Evolutionary conservation across 1,140 invertebrate genomes (phyloP).

Genomic region (Sycophila sp.): DNA sequence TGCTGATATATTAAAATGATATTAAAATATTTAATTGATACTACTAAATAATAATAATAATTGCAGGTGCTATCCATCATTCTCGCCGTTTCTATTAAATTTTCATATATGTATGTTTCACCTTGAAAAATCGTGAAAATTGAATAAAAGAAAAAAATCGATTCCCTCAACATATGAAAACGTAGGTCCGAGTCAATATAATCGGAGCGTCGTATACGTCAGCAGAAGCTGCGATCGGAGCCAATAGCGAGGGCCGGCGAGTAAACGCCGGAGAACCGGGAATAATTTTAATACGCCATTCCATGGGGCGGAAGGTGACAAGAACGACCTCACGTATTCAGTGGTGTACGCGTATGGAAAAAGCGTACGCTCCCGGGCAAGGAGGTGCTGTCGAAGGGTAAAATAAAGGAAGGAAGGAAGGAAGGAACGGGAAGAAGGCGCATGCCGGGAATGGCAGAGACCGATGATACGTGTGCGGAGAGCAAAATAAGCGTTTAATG

Average conservation of each 20-base stretch:
- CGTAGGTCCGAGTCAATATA: too few species aligned
- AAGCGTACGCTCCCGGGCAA: background rate
- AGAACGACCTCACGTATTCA: constrained; percentile 8
- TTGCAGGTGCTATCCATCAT: too few species aligned
- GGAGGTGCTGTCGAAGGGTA: constrained; percentile 20
- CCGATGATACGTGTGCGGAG: constrained; percentile 36
- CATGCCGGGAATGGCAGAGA: constrained; percentile 32
- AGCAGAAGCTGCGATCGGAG: too few species aligned
- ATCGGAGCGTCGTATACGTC: too few species aligned
- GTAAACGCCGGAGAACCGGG: background rate
- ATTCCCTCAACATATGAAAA: too few species aligned
- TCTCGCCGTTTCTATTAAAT: too few species aligned
- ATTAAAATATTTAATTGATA: too few species aligned
- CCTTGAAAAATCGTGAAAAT: too few species aligned
- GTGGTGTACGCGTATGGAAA: constrained; percentile 7
- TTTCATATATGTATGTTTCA: too few species aligned
- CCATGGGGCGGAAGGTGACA: constrained; percentile 8
- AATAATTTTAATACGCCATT: constrained; percentile 13
- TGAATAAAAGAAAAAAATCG: too few species aligned
- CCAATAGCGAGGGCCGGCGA: background rate
- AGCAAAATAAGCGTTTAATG: constrained; percentile 35
- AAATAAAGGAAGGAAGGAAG: constrained; percentile 18
- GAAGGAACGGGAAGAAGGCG: background rate
- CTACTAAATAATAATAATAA: too few species aligned
- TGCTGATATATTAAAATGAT: too few species aligned